Percentiles rank a stretch among this genome's conserved stretches.
Conservation (phyloP, 2,113 vertebrate genomes). For the Pyrgilauda ruficollis region DNA sequence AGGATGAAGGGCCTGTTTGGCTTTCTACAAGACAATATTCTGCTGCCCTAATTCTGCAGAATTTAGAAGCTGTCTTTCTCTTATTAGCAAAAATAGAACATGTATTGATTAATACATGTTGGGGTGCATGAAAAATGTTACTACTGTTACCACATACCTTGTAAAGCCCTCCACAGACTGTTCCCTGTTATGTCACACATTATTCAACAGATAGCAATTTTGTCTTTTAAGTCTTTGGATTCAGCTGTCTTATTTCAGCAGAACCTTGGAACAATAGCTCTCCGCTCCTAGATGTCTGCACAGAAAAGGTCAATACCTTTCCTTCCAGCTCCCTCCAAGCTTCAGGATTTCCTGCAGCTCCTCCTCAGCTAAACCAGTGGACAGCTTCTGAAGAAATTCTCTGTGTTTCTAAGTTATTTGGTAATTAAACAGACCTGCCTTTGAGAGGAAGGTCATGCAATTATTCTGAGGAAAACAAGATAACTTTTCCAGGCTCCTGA, state of each 20-base stretch:
- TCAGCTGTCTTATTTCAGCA: not conserved
- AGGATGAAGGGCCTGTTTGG: not conserved
- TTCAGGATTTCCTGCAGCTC: not conserved
- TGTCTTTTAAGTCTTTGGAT: not conserved
- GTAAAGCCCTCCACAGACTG: not conserved
- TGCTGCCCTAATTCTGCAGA: not conserved
- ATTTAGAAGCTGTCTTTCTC: not conserved
- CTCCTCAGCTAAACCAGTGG: not conserved
- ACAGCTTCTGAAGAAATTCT: not conserved
- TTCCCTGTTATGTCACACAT: not conserved
- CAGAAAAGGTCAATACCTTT: not conserved
- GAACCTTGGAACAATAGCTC: not conserved
- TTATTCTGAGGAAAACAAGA: slow-evolving; percentile 2
- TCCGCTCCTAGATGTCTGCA: not conserved
- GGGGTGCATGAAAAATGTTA: not conserved
- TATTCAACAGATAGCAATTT: not conserved
- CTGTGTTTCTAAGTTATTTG: not conserved
- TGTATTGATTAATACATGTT: not conserved
- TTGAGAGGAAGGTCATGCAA: not conserved
- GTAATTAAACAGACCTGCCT: not conserved
- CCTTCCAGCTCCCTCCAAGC: not conserved
- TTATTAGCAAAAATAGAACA: not conserved
- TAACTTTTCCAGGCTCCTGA: not conserved
- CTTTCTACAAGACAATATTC: not conserved
- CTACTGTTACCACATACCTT: not conserved